Evolutionary conservation across 2,797 vertebrate species (phyloP), one percentile per base, ranked within the genome.

Genomic region (Acridotheres tristis): DNA sequence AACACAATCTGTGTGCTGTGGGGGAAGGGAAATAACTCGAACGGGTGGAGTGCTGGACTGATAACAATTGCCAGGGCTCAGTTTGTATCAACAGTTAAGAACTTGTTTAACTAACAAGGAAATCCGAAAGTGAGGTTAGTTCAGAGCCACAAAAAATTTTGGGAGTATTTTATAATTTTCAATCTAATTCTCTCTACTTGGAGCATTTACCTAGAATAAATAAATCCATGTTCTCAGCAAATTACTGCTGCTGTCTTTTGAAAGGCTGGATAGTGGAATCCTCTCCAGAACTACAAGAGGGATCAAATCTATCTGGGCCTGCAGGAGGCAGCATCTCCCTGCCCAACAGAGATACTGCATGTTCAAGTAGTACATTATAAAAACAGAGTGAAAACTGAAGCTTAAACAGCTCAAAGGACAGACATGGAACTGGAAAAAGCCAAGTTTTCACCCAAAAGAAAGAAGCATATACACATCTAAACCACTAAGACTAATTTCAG

Each of bases 1-100:
- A 79, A n/a, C 32, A 7, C 21, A 79, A 5, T 13, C 27, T 16
- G 21, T 0, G 0, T 10, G 9, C 53, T 82, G 20, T 7, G 8
- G 54, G 13, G 36, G 27, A 36, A 36, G 20, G 40, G 40, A 11
- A 43, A 16, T 53, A 85, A 79, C 27, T 62, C 63, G 21, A 89
- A 78, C 21, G 2, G 1, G 8, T 1, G 1, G 73, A 68, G 14
- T 45, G 47, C 55, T 54, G 6, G 34, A 83, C 42, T 16, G 9
- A 79, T 7, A 84, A 36, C 5, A 34, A 29, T 54, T 47, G n/a
- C 18, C 18, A 51, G 21, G 26, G 36, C 12, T 85, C 65, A 10
- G 54, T 65, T 75, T 62, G 12, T 23, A 6, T 50, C 34, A 73
- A 13, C 21, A 38, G 13, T 55, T 29, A 2, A 48, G 10, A 73